Base-by-base conservation (phyloP, 1,140 invertebrate genomes). In the Hycleus phaleratus region DNA sequence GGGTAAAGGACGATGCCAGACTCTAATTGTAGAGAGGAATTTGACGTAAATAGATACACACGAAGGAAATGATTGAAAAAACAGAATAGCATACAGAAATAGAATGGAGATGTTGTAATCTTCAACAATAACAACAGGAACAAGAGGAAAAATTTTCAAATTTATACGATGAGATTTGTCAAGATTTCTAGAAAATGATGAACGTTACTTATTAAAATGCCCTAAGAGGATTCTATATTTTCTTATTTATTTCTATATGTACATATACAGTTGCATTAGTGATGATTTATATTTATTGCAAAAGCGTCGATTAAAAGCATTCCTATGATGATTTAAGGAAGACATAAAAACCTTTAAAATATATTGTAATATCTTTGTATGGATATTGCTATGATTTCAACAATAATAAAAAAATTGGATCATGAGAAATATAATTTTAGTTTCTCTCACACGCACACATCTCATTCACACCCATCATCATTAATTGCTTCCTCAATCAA, bases 241-340 rank as follows among this genome's bases (percentile, higher is more conserved):
- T 32, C 4, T 32, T 2, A 32, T 32, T 32, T 32, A 5, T 5
- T 32, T 32, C 7, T 32, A 32, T 44, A 56, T 56, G 40, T 56
- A 50, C 48, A 48, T 49, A 42, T 48, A 51, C 56, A 49, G 50
- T 39, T 43, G 44, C 48, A 58, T 58, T 58, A 58, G 56, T 39
- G 26, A 49, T 49, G 56, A 58, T 58, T 58, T 58, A 58, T 48
- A 58, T 58, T 58, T 58, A 58, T 58, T 58, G 56, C 56, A 51
- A 25, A 32, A 25, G 38, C 38, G 45, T 48, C 48, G 47, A 58
- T 58, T 50, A 58, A 58, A 42, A 51, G 45, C 48, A 58, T 51
- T 58, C 48, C 48, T 44, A 12, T 11, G 46, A 58, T 58, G 49
- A 58, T 51, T 58, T 51, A 58, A 49, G 47, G 4, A 32, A 4